phyloP scores from a whole-genome alignment of 1,140 invertebrate species.

The Holcopasites calliopsidis region DNA sequence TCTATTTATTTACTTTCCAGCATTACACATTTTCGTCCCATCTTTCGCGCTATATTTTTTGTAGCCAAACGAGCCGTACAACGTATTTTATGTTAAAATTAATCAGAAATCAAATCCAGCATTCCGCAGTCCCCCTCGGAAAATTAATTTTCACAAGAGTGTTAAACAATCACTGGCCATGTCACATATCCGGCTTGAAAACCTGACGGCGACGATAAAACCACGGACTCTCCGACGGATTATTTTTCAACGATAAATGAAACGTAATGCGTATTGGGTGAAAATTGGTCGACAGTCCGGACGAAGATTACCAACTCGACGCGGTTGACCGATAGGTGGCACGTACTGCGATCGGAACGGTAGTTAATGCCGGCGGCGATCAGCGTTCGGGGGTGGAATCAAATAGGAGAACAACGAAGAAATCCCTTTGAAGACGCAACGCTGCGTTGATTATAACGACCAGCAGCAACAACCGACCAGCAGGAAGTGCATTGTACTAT shows the following conservation, averaged over 20 bases:
- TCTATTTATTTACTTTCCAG: too few relatives aligned
- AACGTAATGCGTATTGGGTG: neutral
- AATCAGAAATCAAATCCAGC: neutral
- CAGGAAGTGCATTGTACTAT: conserved; percentile 66
- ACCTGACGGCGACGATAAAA: too few relatives aligned
- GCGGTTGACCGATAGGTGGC: conserved; percentile 43
- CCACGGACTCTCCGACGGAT: too few relatives aligned
- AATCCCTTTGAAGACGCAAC: conserved; percentile 33
- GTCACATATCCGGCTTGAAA: neutral
- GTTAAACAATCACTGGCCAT: neutral
- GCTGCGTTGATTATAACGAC: conserved; percentile 20
- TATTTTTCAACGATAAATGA: too few relatives aligned
- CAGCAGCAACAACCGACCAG: conserved; percentile 24
- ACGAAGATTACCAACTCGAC: conserved; percentile 46
- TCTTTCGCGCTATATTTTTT: too few relatives aligned
- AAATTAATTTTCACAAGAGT: conserved; percentile 29
- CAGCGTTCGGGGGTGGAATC: conserved; percentile 37
- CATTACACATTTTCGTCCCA: too few relatives aligned
- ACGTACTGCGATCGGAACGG: conserved; percentile 38
- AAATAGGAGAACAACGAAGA: conserved; percentile 24
- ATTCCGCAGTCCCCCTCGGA: neutral
- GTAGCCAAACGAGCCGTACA: too few relatives aligned
- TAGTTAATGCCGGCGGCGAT: conserved; percentile 60
- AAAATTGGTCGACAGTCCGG: conserved; percentile 36
- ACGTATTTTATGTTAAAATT: too few relatives aligned